Conservation (phyloP, 1,140 invertebrate species). For the Ruditapes philippinarum region DNA sequence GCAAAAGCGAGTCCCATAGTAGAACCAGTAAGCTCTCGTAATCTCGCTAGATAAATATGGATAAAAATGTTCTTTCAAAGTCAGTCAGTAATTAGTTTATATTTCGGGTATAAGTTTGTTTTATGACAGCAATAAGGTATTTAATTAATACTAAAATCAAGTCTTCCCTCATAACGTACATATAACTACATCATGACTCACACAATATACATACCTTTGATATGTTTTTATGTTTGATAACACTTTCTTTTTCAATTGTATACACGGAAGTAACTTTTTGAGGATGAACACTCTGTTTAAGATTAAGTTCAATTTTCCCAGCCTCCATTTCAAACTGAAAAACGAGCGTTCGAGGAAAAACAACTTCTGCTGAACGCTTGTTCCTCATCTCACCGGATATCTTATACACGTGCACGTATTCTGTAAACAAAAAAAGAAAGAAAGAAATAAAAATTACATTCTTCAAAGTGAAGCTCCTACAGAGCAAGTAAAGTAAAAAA, state of each 20-base stretch:
- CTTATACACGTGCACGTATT: neutral
- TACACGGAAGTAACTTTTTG: conserved; percentile 8
- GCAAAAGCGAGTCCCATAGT: no score
- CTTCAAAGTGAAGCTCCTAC: no score
- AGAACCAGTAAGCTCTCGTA: no score
- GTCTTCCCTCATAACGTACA: no score
- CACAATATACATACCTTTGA: neutral
- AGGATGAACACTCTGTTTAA: conserved; percentile 1
- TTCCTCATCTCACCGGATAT: neutral
- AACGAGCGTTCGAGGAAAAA: neutral
- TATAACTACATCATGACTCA: no score
- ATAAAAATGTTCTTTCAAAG: no score
- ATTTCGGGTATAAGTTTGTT: no score
- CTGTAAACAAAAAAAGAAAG: neutral
- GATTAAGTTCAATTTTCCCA: neutral
- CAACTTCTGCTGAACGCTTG: neutral
- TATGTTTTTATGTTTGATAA: neutral
- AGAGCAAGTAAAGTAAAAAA: no score
- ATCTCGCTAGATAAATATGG: no score
- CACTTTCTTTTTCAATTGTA: neutral
- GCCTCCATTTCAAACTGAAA: conserved; percentile 30
- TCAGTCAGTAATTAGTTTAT: no score
- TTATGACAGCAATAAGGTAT: no score
- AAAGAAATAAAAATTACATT: neutral
- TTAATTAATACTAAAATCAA: no score